phyloP scores from a whole-genome alignment of 2,888 invertebrate genomes.

The Hemithea aestivaria region DNA sequence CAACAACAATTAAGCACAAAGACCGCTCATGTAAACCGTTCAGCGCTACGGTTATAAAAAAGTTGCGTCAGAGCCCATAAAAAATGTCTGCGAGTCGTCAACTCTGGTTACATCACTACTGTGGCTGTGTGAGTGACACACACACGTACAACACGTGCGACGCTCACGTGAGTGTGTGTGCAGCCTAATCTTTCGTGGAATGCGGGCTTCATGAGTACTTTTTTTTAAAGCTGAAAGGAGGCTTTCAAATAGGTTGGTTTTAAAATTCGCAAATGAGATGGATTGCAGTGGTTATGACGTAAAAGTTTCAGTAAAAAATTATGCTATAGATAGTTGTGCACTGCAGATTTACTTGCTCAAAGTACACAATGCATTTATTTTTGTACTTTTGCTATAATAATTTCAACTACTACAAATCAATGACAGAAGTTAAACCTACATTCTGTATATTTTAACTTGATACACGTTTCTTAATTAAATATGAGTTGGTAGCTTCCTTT shows the following conservation, averaged over 20 bases:
- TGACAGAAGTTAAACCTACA: too few species aligned
- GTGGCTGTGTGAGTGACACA: constrained; percentile 36
- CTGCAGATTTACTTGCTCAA: too few species aligned
- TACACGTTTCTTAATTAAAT: too few species aligned
- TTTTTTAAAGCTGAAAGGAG: constrained; percentile 68
- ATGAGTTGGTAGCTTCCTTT: too few species aligned
- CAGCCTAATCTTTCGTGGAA: constrained; percentile 75
- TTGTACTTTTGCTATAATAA: too few species aligned
- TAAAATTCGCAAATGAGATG: constrained; percentile 29
- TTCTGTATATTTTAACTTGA: too few species aligned
- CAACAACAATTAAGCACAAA: constrained; percentile 19
- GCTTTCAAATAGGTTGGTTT: constrained; percentile 46
- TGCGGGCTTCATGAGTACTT: constrained; percentile 72
- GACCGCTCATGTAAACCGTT: constrained; percentile 34
- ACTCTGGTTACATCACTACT: constrained; percentile 68
- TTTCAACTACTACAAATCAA: too few species aligned
- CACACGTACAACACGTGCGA: constrained; percentile 37
- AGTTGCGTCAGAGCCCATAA: constrained; percentile 75
- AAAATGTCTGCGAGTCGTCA: constrained; percentile 77
- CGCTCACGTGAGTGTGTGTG: constrained; percentile 39
- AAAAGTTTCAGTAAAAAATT: too few species aligned
- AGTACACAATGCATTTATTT: too few species aligned
- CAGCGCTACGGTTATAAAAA: constrained; percentile 62
- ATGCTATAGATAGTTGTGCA: too few species aligned
- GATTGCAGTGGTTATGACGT: constrained; percentile 17